A percentile compares a stretch with the other conserved stretches of the same genome.
phyloP scores from a whole-genome alignment of 2,113 vertebrate genomes.

The Campylomormyrus tamandua region DNA sequence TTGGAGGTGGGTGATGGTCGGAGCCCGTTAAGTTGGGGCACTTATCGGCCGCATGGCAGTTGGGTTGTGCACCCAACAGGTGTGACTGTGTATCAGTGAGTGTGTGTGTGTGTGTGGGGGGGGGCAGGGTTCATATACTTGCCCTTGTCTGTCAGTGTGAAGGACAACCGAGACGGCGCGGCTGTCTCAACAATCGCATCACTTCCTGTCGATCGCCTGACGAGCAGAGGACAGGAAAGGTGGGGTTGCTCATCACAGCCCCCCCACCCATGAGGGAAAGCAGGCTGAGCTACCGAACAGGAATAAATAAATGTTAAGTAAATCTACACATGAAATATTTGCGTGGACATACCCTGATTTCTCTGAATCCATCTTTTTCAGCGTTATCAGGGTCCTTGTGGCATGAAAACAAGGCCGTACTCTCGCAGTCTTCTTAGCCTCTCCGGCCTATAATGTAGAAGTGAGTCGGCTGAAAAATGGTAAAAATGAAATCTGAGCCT shows the following conservation, averaged over 20 bases:
- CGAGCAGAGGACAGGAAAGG: neutral
- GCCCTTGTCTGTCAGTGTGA: slow-evolving; percentile 44
- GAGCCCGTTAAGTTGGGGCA: slow-evolving; percentile 44
- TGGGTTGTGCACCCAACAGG: slow-evolving; percentile 31
- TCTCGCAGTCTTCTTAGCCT: neutral
- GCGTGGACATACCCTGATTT: neutral
- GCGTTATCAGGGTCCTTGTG: neutral
- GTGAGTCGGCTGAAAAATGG: neutral
- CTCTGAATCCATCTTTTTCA: neutral
- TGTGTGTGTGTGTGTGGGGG: neutral
- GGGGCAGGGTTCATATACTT: slow-evolving; percentile 34
- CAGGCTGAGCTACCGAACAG: neutral
- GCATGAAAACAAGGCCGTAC: neutral
- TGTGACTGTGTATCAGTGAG: slow-evolving; percentile 44
- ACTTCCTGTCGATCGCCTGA: slow-evolving; percentile 23
- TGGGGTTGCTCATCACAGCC: neutral
- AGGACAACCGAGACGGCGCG: slow-evolving; percentile 32
- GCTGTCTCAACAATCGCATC: slow-evolving; percentile 3
- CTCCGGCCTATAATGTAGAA: neutral
- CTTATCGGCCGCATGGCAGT: slow-evolving; percentile 44
- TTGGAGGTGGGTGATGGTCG: slow-evolving; percentile 43
- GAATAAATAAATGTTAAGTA: neutral
- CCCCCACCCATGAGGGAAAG: neutral
- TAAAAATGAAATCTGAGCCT: neutral
- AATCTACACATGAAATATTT: neutral